Base-by-base conservation (phyloP, 2,113 vertebrate genomes). In the Chaenocephalus aceratus region DNA sequence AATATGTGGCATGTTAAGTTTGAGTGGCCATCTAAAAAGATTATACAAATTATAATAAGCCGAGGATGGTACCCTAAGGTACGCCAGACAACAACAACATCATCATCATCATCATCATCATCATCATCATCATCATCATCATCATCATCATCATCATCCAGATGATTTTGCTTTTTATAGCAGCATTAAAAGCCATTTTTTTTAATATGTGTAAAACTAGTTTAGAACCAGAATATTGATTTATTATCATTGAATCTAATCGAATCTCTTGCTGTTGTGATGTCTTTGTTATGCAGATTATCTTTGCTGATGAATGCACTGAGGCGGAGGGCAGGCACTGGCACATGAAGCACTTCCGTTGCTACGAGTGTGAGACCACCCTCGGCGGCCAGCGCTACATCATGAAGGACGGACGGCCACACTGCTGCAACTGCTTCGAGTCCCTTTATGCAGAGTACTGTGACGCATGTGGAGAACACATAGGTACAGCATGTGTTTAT, bases 271-370 rank as follows among this genome's bases (percentile, higher is more conserved):
- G 46, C 62, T 88, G 56, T 85, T 84, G 26, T 46, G 18, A 59
- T 72, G 14, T 83, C 14, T 89, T 60, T 54, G 6, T 82, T 65
- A 57, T 16, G 10, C 92, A 99, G 98, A 98, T 99, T 73, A 99
- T 99, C 87, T 99, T 99, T 89, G 97, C 98, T 0, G 98, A 99
- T 0, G 98, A 99, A 65, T 99, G 98, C 95, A 99, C 98, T 0
- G 98, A 99, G 86, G 98, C 98, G 0, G 98, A 99, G 87, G 98
- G 98, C n/a, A 91, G 97, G 12, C 98, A 99, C 86, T 99, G 98
- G 98, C 98, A 99, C 95, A 99, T 98, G 97, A 97, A 96, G 88
- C 98, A 99, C 84, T 99, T 99, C 87, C 98, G 98, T 88, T 99
- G 98, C 93, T 99, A 97, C 0, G 98, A 99, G 92, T 99, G 98